These are phyloP conservation scores for Hirundo rustica DNA, from an alignment of 2,797 vertebrate genomes.

Conservation along the genomic window DNA sequence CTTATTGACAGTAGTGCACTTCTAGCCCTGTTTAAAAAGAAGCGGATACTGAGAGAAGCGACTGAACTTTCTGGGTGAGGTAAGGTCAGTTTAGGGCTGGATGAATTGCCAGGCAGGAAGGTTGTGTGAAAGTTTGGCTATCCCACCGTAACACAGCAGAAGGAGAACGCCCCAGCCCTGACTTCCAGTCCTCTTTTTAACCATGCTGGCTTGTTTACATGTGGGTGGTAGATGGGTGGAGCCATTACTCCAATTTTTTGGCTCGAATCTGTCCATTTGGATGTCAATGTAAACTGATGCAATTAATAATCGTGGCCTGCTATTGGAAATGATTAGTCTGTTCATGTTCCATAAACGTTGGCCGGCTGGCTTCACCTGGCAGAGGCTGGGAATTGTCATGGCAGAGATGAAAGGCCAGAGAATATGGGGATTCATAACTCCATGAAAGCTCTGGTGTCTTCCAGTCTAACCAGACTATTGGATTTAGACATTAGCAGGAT, in stretches of 20 bases:
- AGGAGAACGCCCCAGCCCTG: background rate
- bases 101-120: background rate
- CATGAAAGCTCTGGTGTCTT: constrained; percentile 53
- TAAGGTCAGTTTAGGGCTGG: background rate
- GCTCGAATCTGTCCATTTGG: constrained; percentile 31
- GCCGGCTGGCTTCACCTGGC: constrained; percentile 66
- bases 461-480: constrained; percentile 52
- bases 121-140: background rate
- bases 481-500: constrained; percentile 54
- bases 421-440: constrained; percentile 57
- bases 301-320: constrained; percentile 44
- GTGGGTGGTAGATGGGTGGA: constrained; percentile 38
- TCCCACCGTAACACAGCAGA: background rate
- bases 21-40: background rate
- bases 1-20: background rate
- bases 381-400: constrained; percentile 61
- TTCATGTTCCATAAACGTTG: constrained; percentile 44
- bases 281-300: constrained; percentile 53
- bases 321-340: constrained; percentile 69
- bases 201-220: constrained; percentile 31
- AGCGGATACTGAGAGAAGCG: background rate
- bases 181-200: constrained; percentile 11
- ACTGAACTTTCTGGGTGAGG: background rate
- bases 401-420: constrained; percentile 60
- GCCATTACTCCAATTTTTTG: constrained; percentile 64